A percentile compares a stretch with the other conserved stretches of the same genome.
Conservation (phyloP, 2,797 vertebrate genomes). For the Hippopotamyrus pictus region DNA sequence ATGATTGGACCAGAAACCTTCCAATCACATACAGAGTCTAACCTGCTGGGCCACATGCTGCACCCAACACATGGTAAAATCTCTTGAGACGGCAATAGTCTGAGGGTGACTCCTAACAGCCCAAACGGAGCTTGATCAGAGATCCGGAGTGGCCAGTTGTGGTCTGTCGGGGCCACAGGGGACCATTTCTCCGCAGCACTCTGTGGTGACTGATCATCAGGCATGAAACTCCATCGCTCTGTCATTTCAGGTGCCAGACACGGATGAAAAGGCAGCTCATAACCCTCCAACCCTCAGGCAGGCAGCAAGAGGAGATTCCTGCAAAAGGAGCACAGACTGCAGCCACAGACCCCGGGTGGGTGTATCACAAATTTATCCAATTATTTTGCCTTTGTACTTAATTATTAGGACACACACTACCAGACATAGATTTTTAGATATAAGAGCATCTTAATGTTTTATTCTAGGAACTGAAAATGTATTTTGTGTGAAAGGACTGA, state of each 20-base stretch:
- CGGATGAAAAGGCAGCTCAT: background rate
- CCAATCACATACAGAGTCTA: background rate
- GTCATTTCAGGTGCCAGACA: background rate
- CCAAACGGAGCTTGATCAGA: background rate
- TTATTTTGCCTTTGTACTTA: background rate
- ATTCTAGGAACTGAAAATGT: background rate
- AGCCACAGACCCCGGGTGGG: background rate
- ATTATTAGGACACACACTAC: background rate
- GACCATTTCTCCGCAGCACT: background rate
- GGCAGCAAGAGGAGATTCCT: background rate
- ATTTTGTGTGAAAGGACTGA: background rate
- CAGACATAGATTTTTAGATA: background rate
- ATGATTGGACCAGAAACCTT: background rate
- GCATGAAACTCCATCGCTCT: background rate
- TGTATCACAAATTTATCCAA: background rate
- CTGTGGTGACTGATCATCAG: background rate
- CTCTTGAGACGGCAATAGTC: background rate
- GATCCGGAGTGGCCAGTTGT: background rate
- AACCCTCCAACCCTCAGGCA: background rate
- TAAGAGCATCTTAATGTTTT: background rate
- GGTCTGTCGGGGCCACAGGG: background rate
- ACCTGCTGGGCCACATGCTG: background rate
- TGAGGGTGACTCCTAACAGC: background rate
- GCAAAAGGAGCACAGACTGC: background rate
- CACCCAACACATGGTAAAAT: background rate